Percentiles rank a stretch among this genome's conserved stretches.
phyloP scores from a whole-genome alignment of 2,113 vertebrate genomes.

The Callipepla californica region DNA sequence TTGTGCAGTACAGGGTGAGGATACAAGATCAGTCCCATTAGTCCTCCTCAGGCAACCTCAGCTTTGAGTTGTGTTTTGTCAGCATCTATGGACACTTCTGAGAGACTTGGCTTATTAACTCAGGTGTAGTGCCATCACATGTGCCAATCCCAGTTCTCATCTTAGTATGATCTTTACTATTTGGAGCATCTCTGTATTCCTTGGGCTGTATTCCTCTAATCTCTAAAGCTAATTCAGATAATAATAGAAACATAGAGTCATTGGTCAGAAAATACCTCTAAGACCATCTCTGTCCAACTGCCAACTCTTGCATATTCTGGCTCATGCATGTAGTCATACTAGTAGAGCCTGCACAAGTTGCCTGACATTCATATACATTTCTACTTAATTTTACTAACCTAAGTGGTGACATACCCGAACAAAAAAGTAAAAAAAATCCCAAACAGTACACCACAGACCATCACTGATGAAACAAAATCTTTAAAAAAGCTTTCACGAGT shows the following conservation, averaged over 20 bases:
- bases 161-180: neutral
- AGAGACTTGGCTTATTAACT: neutral
- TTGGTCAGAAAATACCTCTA: too few species aligned
- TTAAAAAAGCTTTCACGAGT: neutral
- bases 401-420: neutral
- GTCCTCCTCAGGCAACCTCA: neutral
- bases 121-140: neutral
- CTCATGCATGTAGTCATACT: neutral
- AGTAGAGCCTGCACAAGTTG: neutral
- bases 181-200: neutral
- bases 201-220: neutral
- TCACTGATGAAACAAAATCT: neutral
- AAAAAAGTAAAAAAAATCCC: neutral
- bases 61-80: neutral
- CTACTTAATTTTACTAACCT: neutral
- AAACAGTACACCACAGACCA: neutral
- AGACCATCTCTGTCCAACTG: too few species aligned
- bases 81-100: neutral
- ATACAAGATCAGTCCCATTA: neutral
- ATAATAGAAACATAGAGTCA: too few species aligned
- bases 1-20: neutral
- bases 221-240: too few species aligned
- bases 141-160: neutral
- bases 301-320: neutral
- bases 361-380: neutral